These are phyloP conservation scores for Hypocryptadius cinnamomeus DNA, from an alignment of 2,113 vertebrate species.

Conservation along the genomic window DNA sequence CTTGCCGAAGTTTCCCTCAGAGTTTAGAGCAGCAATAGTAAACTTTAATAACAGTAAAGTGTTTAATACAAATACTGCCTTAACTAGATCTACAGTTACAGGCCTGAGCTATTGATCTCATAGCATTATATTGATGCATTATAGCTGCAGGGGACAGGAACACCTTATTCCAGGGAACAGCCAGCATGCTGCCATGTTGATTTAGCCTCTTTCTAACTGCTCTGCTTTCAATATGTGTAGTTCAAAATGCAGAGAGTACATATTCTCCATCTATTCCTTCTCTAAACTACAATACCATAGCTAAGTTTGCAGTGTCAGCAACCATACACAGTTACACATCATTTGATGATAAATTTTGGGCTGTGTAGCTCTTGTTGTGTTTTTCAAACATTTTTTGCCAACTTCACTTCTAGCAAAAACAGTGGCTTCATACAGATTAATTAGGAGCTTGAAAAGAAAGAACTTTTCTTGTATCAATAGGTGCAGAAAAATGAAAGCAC, in stretches of 20 bases:
- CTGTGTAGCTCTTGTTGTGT: background rate
- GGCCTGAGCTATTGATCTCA: slow-evolving; percentile 2
- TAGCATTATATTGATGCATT: background rate
- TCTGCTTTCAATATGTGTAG: background rate
- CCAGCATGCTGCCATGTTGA: background rate
- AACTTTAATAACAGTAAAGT: slow-evolving; percentile 11
- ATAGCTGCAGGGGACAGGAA: background rate
- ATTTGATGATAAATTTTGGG: background rate
- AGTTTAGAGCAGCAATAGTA: background rate
- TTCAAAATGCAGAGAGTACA: background rate
- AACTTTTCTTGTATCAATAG: background rate
- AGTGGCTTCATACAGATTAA: background rate
- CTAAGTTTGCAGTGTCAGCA: background rate
- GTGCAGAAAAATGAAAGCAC: background rate
- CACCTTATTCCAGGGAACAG: background rate
- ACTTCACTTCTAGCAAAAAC: background rate
- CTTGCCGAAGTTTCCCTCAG: background rate
- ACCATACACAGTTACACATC: background rate
- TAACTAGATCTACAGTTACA: slow-evolving; percentile 2
- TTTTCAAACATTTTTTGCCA: background rate
- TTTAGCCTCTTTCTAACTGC: background rate
- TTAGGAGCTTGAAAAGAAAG: background rate
- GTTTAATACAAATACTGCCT: background rate
- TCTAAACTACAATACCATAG: background rate
- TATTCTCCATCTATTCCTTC: background rate